A percentile compares a stretch with the other conserved stretches of the same genome.
Evolutionary conservation across 2,888 invertebrate species (phyloP).

Genomic region (Luperina testacea): DNA sequence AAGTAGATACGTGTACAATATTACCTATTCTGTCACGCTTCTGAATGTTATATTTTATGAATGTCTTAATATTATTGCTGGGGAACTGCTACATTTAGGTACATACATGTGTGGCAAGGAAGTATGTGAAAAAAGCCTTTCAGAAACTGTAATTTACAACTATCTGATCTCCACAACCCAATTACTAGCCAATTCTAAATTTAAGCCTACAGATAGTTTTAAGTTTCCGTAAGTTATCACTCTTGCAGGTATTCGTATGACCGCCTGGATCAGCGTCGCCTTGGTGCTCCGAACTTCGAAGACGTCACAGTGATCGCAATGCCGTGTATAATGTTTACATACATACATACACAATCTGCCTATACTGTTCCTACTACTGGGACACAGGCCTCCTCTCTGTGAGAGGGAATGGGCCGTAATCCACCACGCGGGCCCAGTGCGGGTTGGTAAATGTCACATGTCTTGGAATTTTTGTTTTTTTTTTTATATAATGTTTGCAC

Average conservation of each 20-base stretch:
- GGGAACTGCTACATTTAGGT: not conserved
- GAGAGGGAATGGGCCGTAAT: too few relatives aligned
- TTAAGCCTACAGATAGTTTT: not conserved
- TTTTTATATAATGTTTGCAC: too few relatives aligned
- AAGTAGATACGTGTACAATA: conserved; percentile 52
- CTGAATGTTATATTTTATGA: conserved; percentile 13
- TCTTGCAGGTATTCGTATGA: not conserved
- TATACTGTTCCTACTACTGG: too few relatives aligned
- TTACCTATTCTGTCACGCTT: conserved; percentile 26
- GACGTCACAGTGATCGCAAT: not conserved
- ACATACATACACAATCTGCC: too few relatives aligned
- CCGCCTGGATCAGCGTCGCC: not conserved
- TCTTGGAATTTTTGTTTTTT: too few relatives aligned
- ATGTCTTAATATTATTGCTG: conserved; percentile 3
- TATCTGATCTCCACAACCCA: not conserved
- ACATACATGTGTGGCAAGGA: not conserved
- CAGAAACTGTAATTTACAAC: not conserved
- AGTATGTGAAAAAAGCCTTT: not conserved
- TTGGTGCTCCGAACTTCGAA: not conserved
- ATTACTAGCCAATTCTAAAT: not conserved
- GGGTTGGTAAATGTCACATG: too few relatives aligned
- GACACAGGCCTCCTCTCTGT: too few relatives aligned
- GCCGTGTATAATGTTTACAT: not conserved
- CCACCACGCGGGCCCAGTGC: too few relatives aligned
- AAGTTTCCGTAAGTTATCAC: not conserved